Evolutionary conservation across 2,888 invertebrate genomes (phyloP), one percentile per base, ranked within the genome.

Genomic region (Gari tellinella): DNA sequence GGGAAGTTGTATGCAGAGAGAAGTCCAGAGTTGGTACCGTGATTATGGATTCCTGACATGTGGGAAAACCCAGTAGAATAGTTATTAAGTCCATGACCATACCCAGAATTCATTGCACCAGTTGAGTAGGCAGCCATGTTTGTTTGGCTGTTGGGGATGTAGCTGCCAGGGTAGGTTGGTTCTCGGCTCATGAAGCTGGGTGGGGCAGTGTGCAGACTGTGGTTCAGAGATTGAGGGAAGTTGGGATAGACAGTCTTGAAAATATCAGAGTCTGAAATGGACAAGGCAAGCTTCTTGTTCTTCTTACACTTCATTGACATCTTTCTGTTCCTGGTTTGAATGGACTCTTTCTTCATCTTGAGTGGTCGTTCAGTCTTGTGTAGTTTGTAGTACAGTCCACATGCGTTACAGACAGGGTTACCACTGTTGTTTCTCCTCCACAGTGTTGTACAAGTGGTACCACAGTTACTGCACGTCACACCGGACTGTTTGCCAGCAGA

Each of bases 361-460:
- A 96, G 92, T 7, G 99, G 98, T 58, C 99, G 94, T 90, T 95
- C 83, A 57, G 92, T 91, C 82, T 94, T 95, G 92, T 99, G 99
- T 84, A 99, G 94, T 92, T 99, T 99, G 93, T 92, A 99, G 93
- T 99, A 99, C 21, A 99, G 95, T 2, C 99, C 99, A 92, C 99
- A 99, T 21, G 99, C 99, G 93, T 99, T 99, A 93, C 99, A 99
- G 37, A 99, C 99, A 2, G 98, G 96, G 92, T 98, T 97, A 21
- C 99, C 99, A 15, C 95, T 93, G 73, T 95, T 93, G 93, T 99
- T 99, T 84, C 99, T 94, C 72, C 99, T 94, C 99, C 99, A 99
- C 80, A 99, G 94, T 15, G 99, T 98, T 40, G 99, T 99, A 57
- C 95, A 95, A 49, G 94, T 94, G 12, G 99, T 98, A 83, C 94